Base-by-base conservation (phyloP, 2,888 invertebrate genomes). In the Morpho achilles region DNA sequence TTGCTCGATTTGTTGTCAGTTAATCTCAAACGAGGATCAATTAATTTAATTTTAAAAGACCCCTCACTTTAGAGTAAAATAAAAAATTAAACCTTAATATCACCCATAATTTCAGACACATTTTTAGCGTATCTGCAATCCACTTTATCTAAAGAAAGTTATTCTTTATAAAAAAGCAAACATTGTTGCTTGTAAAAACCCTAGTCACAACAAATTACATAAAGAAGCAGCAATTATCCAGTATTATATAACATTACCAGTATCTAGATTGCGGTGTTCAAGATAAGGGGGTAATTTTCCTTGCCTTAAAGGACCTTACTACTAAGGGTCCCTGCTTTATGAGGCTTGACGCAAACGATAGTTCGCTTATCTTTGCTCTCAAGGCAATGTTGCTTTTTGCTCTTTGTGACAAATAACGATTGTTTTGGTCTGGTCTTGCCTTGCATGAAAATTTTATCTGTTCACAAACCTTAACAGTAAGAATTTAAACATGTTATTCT, bases 251-350 rank as follows among this genome's bases (percentile, higher is more conserved):
- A 60, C 63, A 63, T 66, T 60, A 64, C 63, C 53, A 63, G 63
- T 67, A 67, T 69, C 69, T 54, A 60, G 66, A 66, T 69, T 63
- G 61, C 59, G 65, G 63, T 65, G 56, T 44, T 57, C 58, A 23
- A 60, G 67, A 68, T 65, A 65, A 58, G 61, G 53, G 46, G 56
- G 54, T 60, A 56, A 59, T 65, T 61, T 62, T 56, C 59, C 45
- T 43, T 7, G 54, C 43, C 54, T 54, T 54, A 47, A 54, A 32
- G 43, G 42, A 6, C 32, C 51, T 51, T 58, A 52, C 48, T 57
- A 57, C 61, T 52, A 53, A 49, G 60, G 61, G 59, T 55, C 53
- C 50, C 49, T 64, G 65, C 53, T 66, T 64, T 66, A 66, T 63
- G 58, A 56, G 58, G 43, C 56, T 60, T 59, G 57, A 54, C 56